Percentiles rank a stretch among this genome's conserved stretches.
Conservation (phyloP, 2,113 vertebrate species). For the Catharus minimus region DNA sequence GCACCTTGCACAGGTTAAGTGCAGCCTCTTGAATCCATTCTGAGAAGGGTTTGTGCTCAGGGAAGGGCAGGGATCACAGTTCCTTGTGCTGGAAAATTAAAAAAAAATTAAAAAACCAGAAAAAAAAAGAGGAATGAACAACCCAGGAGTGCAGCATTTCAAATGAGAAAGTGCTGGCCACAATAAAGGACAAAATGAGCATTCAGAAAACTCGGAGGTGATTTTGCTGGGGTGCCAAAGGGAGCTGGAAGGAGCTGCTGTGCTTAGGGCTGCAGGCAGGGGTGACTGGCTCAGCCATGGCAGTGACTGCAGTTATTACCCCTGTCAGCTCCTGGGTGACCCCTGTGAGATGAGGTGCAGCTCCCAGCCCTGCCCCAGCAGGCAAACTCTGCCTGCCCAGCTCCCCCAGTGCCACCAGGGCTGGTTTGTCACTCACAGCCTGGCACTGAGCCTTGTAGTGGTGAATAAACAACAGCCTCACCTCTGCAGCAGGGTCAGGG, state of each 20-base stretch:
- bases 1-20: neutral
- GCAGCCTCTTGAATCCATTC: neutral
- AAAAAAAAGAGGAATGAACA: rapidly evolving
- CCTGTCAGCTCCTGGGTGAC: neutral
- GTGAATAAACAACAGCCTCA: neutral
- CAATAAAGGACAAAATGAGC: neutral
- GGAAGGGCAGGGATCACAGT: neutral
- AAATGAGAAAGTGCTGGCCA: neutral
- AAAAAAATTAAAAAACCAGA: neutral
- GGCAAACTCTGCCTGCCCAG: neutral
- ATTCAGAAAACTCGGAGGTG: neutral
- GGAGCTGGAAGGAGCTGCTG: neutral
- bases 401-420: rapidly evolving
- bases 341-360: neutral
- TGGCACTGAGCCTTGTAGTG: rapidly evolving
- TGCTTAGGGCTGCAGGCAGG: neutral
- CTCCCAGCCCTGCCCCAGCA: neutral
- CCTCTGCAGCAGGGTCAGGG: neutral
- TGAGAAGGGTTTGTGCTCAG: neutral
- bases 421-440: neutral
- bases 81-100: neutral
- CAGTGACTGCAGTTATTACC: neutral
- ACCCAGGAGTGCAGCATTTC: neutral
- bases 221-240: rapidly evolving
- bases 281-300: neutral